Evolutionary conservation across 2,113 vertebrate species (phyloP), one percentile per base, ranked within the genome.

Genomic region (Hyaena hyaena): DNA sequence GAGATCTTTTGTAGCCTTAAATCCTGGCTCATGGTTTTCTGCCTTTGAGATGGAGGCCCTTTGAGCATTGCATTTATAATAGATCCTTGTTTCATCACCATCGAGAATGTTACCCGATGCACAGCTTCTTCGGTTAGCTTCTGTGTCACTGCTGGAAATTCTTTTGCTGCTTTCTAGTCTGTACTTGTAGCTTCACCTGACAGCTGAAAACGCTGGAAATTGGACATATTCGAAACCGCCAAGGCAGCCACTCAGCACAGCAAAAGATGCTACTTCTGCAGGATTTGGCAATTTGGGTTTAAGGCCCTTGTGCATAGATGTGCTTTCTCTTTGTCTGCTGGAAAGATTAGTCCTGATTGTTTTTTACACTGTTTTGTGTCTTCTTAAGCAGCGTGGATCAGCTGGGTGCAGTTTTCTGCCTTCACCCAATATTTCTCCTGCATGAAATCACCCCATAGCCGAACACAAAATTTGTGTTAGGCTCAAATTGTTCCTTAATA

Each of bases 301-400:
- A 95, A 95, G 45, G 24, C 35, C 55, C 91, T 95, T 90, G 45
- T 21, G 14, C 17, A 48, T 21, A 79, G 71, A 48, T 81, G 23
- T 55, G 15, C 14, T 88, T 88, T 92, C 48, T 90, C 69, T 97
- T 45, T 92, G 93, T 71, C 66, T 84, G 65, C 88, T 69, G 73
- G 77, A 86, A 88, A 94, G 28, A 14, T 50, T 77, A 63, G 76
- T 86, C 31, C 26, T 88, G 28, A 69, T 79, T 65, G 14, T 95
- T 73, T 86, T 48, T 83, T 73, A 81, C 35, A 8, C n/a, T 93
- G 4, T 77, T 95, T 63, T 69, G 77, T n/a, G 31, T 89, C 87
- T 83, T 90, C 24, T 81, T 69, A 48, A 19, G 76, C 65, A 86
- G 35, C 26, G 88, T 89, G 21, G 35, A 81, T 94, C 50, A 48